Conservation (phyloP, 1,140 invertebrate genomes). For the Penaeus chinensis region DNA sequence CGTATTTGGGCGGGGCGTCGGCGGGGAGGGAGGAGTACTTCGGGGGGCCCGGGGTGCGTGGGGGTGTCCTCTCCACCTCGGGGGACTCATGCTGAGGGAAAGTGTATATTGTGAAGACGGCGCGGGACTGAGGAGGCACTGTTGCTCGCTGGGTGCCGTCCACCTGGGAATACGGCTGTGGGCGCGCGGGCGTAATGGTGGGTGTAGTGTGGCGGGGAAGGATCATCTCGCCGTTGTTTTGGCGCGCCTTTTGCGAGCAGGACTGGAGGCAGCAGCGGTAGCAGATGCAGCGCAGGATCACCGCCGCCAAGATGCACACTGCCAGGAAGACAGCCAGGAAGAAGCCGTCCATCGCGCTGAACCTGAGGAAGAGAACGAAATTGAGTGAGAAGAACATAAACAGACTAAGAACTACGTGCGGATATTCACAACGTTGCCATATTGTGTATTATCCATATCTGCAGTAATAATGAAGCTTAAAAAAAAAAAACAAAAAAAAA, state of each 20-base stretch:
- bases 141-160: not conserved
- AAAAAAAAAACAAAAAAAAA: no score
- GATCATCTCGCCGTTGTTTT: not conserved
- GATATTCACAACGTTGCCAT: no score
- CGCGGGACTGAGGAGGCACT: conserved; percentile 7
- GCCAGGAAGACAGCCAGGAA: conserved; percentile 52
- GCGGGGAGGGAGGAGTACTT: conserved; percentile 31
- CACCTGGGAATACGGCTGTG: no score
- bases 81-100: conserved; percentile 27
- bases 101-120: conserved; percentile 48
- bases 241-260: not conserved
- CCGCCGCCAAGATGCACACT: conserved; percentile 38
- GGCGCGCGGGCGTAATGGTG: not conserved
- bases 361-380: conserved; percentile 17
- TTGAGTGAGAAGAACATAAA: no score
- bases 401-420: no score
- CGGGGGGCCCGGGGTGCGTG: not conserved
- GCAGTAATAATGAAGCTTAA: no score
- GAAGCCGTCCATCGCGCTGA: conserved; percentile 47
- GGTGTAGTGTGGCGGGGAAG: not conserved
- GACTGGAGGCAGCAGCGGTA: conserved; percentile 24
- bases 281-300: conserved; percentile 44
- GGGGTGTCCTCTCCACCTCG: not conserved
- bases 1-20: conserved; percentile 44
- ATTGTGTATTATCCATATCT: no score